phyloP scores from a whole-genome alignment of 2,797 vertebrate genomes.

The Phrynocephalus vlangalii region DNA sequence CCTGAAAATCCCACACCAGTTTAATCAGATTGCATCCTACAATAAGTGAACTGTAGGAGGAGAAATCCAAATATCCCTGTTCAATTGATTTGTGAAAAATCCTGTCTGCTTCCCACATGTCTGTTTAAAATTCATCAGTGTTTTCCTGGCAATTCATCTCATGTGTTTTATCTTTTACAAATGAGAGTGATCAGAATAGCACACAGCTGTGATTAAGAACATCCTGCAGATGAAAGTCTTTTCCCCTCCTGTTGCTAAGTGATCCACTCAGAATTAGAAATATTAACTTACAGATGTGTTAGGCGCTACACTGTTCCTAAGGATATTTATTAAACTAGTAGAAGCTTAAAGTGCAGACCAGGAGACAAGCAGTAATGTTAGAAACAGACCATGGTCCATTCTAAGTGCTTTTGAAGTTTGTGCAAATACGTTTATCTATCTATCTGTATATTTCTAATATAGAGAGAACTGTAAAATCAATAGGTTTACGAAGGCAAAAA shows the following conservation, averaged over 20 bases:
- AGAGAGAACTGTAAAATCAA: too few species aligned
- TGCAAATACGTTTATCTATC: neutral
- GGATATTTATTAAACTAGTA: constrained; percentile 47
- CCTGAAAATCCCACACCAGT: neutral
- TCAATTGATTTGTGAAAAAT: constrained; percentile 9
- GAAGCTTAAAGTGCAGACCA: constrained; percentile 61
- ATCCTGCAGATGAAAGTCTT: constrained; percentile 62
- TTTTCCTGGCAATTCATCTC: constrained; percentile 64
- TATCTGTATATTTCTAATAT: too few species aligned
- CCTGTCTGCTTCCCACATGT: constrained; percentile 11
- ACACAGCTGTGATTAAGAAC: constrained; percentile 53
- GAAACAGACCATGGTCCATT: constrained; percentile 47
- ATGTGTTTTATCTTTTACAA: constrained; percentile 50
- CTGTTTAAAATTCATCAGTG: constrained; percentile 45
- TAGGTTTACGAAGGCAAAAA: constrained; percentile 37
- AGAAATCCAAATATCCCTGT: neutral
- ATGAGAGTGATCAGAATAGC: constrained; percentile 34
- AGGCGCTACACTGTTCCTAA: constrained; percentile 18
- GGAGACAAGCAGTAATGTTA: constrained; percentile 46
- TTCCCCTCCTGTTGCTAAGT: constrained; percentile 61
- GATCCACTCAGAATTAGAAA: constrained; percentile 58
- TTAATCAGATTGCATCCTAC: neutral
- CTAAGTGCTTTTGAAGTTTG: constrained; percentile 54
- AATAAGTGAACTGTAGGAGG: neutral
- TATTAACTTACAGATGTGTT: constrained; percentile 58